These are phyloP conservation scores for Gobio gobio DNA, from an alignment of 2,113 vertebrate genomes.

Conservation along the genomic window DNA sequence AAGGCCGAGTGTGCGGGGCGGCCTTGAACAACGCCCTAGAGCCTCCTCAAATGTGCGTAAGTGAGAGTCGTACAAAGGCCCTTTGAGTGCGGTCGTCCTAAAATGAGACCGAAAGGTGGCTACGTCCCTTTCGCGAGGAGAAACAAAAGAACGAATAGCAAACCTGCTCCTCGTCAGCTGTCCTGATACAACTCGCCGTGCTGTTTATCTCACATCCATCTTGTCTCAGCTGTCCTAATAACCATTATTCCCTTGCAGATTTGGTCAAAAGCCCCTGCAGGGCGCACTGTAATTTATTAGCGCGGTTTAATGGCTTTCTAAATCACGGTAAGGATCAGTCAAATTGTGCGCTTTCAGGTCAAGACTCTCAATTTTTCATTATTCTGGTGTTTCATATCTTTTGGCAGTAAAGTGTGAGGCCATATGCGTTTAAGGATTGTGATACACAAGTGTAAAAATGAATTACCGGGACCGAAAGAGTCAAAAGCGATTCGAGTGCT, in stretches of 20 bases:
- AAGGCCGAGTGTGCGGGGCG: constrained; percentile 6
- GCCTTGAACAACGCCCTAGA: constrained; percentile 21
- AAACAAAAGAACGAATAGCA: not conserved
- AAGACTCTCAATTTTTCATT: constrained; percentile 43
- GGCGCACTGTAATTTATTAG: constrained; percentile 70
- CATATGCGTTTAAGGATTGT: constrained; percentile 53
- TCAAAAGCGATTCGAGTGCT: not conserved
- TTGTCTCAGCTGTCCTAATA: constrained; percentile 65
- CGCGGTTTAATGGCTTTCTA: constrained; percentile 70
- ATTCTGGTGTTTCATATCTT: constrained; percentile 43
- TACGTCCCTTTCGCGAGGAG: not conserved
- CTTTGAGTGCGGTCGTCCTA: not conserved
- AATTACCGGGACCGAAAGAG: not conserved
- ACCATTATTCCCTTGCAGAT: constrained; percentile 68
- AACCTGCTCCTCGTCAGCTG: constrained; percentile 42
- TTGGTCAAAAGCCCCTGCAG: constrained; percentile 62
- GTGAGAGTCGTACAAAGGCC: constrained; percentile 35
- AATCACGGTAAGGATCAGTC: constrained; percentile 66
- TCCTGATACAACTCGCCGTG: constrained; percentile 62
- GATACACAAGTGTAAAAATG: not conserved
- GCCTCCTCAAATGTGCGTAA: constrained; percentile 27
- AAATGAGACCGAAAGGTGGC: not conserved
- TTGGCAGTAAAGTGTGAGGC: constrained; percentile 56
- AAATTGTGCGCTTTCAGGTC: constrained; percentile 64
- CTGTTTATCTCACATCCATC: constrained; percentile 66